These are phyloP conservation scores for Whitmania pigra DNA, from an alignment of 1,140 invertebrate genomes.

Conservation along the genomic window DNA sequence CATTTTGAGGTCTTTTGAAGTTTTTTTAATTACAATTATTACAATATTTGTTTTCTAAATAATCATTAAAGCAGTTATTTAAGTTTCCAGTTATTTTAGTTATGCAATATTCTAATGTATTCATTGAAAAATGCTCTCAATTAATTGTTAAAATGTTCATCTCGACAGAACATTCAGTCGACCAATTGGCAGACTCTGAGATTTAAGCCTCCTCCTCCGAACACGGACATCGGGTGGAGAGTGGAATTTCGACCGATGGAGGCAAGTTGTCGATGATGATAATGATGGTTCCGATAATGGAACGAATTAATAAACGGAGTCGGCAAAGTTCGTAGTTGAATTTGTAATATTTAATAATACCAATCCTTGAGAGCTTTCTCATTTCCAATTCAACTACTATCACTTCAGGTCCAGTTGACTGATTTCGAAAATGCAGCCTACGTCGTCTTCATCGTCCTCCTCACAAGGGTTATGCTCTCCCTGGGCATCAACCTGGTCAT, in stretches of 20 bases:
- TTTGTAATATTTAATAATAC: no score
- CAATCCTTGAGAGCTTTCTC: no score
- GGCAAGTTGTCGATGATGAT: slow-evolving; percentile 29
- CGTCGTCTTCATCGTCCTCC: slow-evolving; percentile 91
- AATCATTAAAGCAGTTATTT: background rate
- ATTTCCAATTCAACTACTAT: no score
- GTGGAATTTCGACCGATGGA: slow-evolving; percentile 99
- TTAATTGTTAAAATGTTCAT: no score
- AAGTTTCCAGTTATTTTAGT: background rate
- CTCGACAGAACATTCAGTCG: slow-evolving; percentile 83
- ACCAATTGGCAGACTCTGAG: slow-evolving; percentile 99
- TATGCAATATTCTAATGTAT: background rate
- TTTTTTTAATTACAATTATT: background rate
- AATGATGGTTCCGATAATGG: no score
- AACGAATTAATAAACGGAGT: background rate
- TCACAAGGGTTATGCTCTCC: slow-evolving; percentile 90
- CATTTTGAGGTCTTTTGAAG: slow-evolving; percentile 75
- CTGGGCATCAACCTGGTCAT: slow-evolving; percentile 92
- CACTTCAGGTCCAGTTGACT: slow-evolving; percentile 67
- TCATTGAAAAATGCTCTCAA: no score
- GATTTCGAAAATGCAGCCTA: slow-evolving; percentile 99
- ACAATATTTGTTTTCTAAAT: background rate
- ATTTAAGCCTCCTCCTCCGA: slow-evolving; percentile 85
- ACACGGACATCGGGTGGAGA: slow-evolving; percentile 78
- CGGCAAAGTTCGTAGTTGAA: background rate